Conservation (phyloP, 2,797 vertebrate species). For the Acanthurus leucopareius region DNA sequence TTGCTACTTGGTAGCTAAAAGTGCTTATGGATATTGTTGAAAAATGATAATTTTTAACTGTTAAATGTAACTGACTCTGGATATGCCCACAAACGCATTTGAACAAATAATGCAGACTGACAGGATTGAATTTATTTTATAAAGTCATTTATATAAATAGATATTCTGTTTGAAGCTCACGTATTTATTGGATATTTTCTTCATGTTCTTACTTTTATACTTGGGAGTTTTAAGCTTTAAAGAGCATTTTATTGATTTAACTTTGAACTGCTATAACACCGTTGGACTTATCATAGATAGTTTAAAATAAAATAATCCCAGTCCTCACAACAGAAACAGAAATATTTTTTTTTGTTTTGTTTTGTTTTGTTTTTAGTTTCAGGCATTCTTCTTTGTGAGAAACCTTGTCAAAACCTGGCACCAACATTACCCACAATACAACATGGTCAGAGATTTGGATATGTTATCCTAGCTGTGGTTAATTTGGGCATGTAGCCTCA, state of each 20-base stretch:
- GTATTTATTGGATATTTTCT: not conserved
- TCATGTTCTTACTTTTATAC: not conserved
- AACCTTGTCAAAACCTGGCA: not conserved
- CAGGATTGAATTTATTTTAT: not conserved
- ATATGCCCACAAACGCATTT: not conserved
- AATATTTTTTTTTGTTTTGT: not conserved
- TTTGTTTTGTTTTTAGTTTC: not conserved
- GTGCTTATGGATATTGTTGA: not conserved
- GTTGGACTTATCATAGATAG: not conserved
- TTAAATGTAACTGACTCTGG: not conserved
- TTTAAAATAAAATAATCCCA: not conserved
- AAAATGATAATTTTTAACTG: not conserved
- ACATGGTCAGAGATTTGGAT: not conserved
- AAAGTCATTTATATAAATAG: not conserved
- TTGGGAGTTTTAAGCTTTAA: not conserved
- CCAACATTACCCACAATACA: constrained; percentile 21
- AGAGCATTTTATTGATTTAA: not conserved
- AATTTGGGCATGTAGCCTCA: constrained; percentile 7
- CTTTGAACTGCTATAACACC: not conserved
- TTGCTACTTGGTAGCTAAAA: not conserved
- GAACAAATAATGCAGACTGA: not conserved
- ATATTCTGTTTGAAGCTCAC: not conserved
- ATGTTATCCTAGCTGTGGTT: constrained; percentile 5
- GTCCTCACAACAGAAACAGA: not conserved
- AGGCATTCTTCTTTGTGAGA: not conserved